phyloP scores from a whole-genome alignment of 2,888 invertebrate genomes.

The Cosmorhoe ocellata region DNA sequence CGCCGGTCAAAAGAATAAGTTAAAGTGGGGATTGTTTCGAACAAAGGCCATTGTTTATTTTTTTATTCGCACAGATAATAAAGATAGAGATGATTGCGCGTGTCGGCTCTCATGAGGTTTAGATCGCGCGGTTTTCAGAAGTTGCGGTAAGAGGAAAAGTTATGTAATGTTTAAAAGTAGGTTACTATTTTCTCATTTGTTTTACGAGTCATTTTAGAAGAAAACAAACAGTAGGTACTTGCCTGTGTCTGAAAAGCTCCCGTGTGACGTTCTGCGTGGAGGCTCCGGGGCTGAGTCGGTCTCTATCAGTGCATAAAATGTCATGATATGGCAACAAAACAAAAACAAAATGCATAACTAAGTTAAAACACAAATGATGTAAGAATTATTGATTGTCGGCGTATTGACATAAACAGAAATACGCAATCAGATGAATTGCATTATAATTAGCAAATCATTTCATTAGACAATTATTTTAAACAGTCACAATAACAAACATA shows the following conservation, averaged over 20 bases:
- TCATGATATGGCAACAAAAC: conserved; percentile 54
- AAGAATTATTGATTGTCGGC: conserved; percentile 36
- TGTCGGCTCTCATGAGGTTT: conserved; percentile 50
- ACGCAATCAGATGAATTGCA: conserved; percentile 5
- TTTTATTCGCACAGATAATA: conserved; percentile 62
- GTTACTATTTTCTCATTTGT: conserved; percentile 29
- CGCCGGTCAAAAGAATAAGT: conserved; percentile 60
- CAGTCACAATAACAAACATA: conserved; percentile 32
- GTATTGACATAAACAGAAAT: conserved; percentile 5
- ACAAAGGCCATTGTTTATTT: conserved; percentile 78
- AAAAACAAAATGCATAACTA: conserved; percentile 44
- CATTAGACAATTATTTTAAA: conserved; percentile 22
- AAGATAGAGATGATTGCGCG: conserved; percentile 47
- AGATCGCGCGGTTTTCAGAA: conserved; percentile 45
- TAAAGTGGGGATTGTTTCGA: conserved; percentile 60
- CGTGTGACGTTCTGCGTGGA: conserved; percentile 82
- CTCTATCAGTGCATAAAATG: conserved; percentile 79
- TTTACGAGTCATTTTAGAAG: conserved; percentile 8
- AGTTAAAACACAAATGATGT: conserved; percentile 34
- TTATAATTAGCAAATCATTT: conserved; percentile 16
- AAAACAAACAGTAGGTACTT: conserved; percentile 51
- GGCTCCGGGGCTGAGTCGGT: conserved; percentile 84
- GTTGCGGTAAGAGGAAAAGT: conserved; percentile 43
- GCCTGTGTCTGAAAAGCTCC: conserved; percentile 82
- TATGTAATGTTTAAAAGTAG: conserved; percentile 45